These are phyloP conservation scores for Drosophila differens DNA, from an alignment of 2,888 invertebrate species.

Conservation along the genomic window DNA sequence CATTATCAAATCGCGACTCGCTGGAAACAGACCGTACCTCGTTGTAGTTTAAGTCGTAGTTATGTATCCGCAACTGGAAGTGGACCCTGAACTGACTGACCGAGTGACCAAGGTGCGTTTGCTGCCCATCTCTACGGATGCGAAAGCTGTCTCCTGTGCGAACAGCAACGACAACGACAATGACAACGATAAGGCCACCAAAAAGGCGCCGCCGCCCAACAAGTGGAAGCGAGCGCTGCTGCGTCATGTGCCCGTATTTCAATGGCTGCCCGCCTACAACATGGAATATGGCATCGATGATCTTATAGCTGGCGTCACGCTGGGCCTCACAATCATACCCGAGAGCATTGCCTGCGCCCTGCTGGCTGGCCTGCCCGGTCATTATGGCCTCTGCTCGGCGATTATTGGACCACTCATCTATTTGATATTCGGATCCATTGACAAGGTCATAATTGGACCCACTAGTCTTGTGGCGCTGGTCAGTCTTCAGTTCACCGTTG, in stretches of 20 bases:
- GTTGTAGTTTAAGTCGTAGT: slow-evolving; percentile 6
- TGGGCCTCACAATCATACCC: slow-evolving; percentile 96
- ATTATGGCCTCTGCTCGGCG: slow-evolving; percentile 96
- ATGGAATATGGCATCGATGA: slow-evolving; percentile 89
- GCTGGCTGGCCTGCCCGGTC: slow-evolving; percentile 93
- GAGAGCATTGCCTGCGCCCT: slow-evolving; percentile 97
- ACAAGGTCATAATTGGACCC: slow-evolving; percentile 93
- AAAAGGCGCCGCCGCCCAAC: slow-evolving; percentile 14
- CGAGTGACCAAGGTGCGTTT: slow-evolving; percentile 54
- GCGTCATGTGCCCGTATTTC: slow-evolving; percentile 72
- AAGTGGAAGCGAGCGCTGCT: slow-evolving; percentile 61
- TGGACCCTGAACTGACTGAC: slow-evolving; percentile 50
- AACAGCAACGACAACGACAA: slow-evolving; percentile 1
- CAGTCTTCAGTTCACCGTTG: slow-evolving; percentile 90
- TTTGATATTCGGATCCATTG: slow-evolving; percentile 93
- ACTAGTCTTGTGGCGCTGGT: slow-evolving; percentile 93
- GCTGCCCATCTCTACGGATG: slow-evolving; percentile 16
- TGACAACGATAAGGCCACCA: slow-evolving; percentile 29
- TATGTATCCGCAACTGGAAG: slow-evolving; percentile 67
- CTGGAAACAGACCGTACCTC: slow-evolving; percentile 28
- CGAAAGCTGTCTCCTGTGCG: not conserved
- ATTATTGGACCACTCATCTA: slow-evolving; percentile 96
- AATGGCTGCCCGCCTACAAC: slow-evolving; percentile 82
- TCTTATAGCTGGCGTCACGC: slow-evolving; percentile 93
- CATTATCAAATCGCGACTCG: slow-evolving; percentile 59